Percentiles rank a stretch among this genome's conserved stretches.
Evolutionary conservation across 2,888 invertebrate species (phyloP).

Genomic region (Pandemis cinnamomeana): DNA sequence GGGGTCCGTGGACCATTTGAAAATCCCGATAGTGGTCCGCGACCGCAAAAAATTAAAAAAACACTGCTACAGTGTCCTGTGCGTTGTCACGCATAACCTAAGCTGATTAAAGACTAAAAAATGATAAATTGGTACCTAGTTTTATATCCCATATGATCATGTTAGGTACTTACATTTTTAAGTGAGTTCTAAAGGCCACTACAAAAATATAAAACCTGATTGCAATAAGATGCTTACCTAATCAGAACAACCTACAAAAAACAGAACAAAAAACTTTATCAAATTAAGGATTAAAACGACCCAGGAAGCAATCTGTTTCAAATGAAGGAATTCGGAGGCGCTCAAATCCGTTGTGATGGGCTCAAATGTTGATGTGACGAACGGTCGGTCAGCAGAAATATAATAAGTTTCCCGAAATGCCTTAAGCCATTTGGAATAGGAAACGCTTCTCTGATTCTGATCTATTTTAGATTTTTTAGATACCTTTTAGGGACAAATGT

Average conservation of each 20-base stretch:
- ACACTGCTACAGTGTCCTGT: no score
- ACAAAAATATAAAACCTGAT: no score
- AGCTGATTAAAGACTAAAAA: no score
- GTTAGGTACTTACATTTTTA: no score
- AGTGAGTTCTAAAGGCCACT: no score
- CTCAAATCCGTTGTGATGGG: neutral
- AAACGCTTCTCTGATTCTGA: slow-evolving; percentile 12
- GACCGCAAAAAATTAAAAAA: no score
- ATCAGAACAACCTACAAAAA: neutral
- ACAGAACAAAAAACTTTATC: neutral
- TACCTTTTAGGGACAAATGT: neutral
- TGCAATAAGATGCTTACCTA: neutral
- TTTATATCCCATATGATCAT: no score
- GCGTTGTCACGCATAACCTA: no score
- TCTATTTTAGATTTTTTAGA: neutral
- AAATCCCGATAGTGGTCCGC: no score
- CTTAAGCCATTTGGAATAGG: slow-evolving; percentile 25
- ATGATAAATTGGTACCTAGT: no score
- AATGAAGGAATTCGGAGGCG: slow-evolving; percentile 5
- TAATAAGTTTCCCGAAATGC: slow-evolving; percentile 60
- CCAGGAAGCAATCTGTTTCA: neutral
- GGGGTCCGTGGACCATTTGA: no score
- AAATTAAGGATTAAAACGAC: slow-evolving; percentile 2
- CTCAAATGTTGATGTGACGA: neutral
- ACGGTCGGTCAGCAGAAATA: slow-evolving; percentile 58